Evolutionary conservation across 2,113 vertebrate genomes (phyloP).

Genomic region (Ifrita kowaldi): DNA sequence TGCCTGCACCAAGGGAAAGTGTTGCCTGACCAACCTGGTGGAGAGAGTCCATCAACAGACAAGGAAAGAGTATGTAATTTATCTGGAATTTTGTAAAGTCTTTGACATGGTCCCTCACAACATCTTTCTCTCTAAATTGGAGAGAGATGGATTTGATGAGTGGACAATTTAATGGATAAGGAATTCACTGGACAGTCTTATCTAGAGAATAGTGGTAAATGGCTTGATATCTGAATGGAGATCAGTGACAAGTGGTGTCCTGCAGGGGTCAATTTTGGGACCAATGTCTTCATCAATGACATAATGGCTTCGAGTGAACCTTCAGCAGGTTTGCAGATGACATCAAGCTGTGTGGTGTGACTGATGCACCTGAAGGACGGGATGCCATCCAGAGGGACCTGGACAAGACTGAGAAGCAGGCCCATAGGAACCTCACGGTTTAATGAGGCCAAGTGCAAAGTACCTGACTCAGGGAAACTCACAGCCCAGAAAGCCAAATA

Average conservation of each 20-base stretch:
- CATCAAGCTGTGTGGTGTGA: neutral
- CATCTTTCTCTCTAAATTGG: neutral
- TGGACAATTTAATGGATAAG: neutral
- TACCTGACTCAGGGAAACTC: too few relatives aligned
- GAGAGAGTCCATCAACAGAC: neutral
- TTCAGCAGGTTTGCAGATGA: neutral
- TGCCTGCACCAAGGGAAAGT: neutral
- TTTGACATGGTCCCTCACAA: neutral
- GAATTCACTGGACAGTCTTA: neutral
- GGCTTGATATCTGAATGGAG: neutral
- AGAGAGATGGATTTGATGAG: neutral
- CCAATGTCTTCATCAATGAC: neutral
- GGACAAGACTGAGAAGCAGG: neutral
- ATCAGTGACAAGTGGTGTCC: neutral
- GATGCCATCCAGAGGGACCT: neutral
- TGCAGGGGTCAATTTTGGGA: neutral
- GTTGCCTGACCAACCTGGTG: neutral
- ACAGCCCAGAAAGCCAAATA: neutral
- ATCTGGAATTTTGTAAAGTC: neutral
- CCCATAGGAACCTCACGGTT: neutral
- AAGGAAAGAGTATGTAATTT: neutral
- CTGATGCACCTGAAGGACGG: neutral
- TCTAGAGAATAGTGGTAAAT: neutral
- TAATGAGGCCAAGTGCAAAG: neutral
- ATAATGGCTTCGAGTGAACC: neutral